Evolutionary conservation across 2,888 invertebrate species (phyloP).

Genomic region (Monochamus alternatus): DNA sequence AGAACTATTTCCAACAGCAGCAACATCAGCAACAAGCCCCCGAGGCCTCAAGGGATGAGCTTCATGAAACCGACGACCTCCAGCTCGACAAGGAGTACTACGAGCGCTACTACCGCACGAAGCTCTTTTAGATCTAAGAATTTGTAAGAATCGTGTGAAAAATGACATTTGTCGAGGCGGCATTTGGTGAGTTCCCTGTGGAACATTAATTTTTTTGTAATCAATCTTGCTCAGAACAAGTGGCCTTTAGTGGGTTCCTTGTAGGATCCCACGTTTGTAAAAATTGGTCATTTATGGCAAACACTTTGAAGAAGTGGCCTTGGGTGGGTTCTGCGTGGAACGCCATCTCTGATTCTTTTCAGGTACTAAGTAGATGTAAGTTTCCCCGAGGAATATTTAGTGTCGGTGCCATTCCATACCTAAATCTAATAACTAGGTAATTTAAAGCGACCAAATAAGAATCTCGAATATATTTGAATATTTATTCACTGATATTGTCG

Average conservation of each 20-base stretch:
- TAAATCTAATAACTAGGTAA: constrained; percentile 1
- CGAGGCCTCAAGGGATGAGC: constrained; percentile 68
- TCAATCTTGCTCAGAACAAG: constrained; percentile 1
- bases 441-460: constrained; percentile 29
- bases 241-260: too few species aligned
- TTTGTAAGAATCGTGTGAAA: constrained; percentile 26
- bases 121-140: constrained; percentile 55
- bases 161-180: too few species aligned
- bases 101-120: constrained; percentile 37
- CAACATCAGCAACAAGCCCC: constrained; percentile 60
- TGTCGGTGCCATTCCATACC: constrained; percentile 36
- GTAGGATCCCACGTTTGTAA: background rate
- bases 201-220: background rate
- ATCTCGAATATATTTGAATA: constrained; percentile 28
- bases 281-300: constrained; percentile 20
- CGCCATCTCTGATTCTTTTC: constrained; percentile 4
- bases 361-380: background rate
- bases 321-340: constrained; percentile 10
- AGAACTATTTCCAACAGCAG: constrained; percentile 53
- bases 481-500: constrained; percentile 20
- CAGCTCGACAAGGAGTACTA: constrained; percentile 79
- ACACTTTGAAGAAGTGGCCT: constrained; percentile 32
- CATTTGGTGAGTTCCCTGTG: too few species aligned
- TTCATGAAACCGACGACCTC: constrained; percentile 93
- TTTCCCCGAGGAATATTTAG: background rate